Conservation (phyloP, 2,888 invertebrate species). For the Trichogramma dendrolimi region DNA sequence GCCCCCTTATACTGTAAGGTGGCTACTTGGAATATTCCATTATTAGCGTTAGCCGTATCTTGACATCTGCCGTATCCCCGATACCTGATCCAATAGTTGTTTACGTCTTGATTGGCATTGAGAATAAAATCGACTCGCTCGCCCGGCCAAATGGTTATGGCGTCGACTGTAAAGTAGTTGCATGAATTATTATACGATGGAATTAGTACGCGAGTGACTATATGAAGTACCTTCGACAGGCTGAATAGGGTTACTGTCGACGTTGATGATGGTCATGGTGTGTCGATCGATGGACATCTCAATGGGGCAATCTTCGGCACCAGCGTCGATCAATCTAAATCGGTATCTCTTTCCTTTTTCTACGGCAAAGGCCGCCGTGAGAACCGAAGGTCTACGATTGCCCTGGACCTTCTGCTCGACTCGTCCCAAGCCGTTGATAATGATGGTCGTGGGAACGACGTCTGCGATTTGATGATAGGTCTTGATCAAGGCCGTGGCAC, state of each 20-base stretch:
- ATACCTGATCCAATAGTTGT: conserved; percentile 76
- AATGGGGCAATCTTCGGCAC: conserved; percentile 82
- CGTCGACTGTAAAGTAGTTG: conserved; percentile 52
- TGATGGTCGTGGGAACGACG: conserved; percentile 75
- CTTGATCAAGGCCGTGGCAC: conserved; percentile 69
- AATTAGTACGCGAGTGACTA: too few relatives aligned
- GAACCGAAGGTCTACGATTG: conserved; percentile 36
- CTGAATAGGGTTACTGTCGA: conserved; percentile 68
- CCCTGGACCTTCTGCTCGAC: conserved; percentile 39
- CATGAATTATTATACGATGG: too few relatives aligned
- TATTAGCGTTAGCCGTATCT: background rate
- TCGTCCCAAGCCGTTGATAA: conserved; percentile 78
- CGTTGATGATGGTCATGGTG: conserved; percentile 69
- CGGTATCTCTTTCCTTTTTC: conserved; percentile 62
- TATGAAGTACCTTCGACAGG: conserved; percentile 56
- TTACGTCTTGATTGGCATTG: conserved; percentile 66
- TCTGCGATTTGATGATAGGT: conserved; percentile 79
- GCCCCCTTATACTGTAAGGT: too few relatives aligned
- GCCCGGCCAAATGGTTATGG: conserved; percentile 78
- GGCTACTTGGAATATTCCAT: too few relatives aligned
- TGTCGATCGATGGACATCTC: conserved; percentile 80
- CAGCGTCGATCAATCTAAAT: conserved; percentile 78
- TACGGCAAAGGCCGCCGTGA: conserved; percentile 61
- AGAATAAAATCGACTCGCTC: conserved; percentile 83
- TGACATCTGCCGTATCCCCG: conserved; percentile 59